Evolutionary conservation across 2,888 invertebrate species (phyloP).

Genomic region (Hartigia nigra): DNA sequence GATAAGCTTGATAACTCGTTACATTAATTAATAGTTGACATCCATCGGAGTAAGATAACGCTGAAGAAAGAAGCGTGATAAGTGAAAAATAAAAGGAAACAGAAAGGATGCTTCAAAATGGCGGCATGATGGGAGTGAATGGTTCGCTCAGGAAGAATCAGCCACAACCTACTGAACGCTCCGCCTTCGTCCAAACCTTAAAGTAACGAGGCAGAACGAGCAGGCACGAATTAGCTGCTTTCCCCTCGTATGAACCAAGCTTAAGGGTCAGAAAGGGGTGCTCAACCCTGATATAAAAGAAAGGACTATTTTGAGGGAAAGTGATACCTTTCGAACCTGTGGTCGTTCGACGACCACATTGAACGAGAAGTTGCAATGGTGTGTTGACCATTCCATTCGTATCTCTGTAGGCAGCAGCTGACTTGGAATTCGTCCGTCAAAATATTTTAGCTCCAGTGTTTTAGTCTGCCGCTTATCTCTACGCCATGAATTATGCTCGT

Average conservation of each 20-base stretch:
- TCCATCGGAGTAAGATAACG: not conserved
- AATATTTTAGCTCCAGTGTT: constrained; percentile 28
- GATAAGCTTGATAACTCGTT: not conserved
- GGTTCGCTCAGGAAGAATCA: constrained; percentile 38
- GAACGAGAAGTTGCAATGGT: not conserved
- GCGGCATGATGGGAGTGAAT: constrained; percentile 45
- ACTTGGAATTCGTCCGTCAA: constrained; percentile 34
- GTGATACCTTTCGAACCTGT: not conserved
- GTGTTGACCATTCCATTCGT: constrained; percentile 18
- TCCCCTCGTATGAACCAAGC: not conserved
- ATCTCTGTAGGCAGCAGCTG: constrained; percentile 17
- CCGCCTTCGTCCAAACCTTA: constrained; percentile 53
- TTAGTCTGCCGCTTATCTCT: constrained; percentile 3
- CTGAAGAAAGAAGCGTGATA: not conserved
- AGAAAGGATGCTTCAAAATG: constrained; percentile 54
- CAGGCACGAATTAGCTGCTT: not conserved
- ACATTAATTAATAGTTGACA: not conserved
- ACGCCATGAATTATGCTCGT: constrained; percentile 6
- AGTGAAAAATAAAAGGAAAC: constrained; percentile 30
- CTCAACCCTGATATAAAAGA: not conserved
- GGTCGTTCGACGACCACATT: not conserved
- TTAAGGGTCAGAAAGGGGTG: not conserved
- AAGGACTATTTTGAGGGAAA: not conserved
- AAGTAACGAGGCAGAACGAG: constrained; percentile 9
- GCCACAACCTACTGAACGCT: constrained; percentile 44